Percentiles rank a stretch among this genome's conserved stretches.
These are phyloP conservation scores for Raja brachyura DNA, from an alignment of 2,113 vertebrate species.

Conservation along the genomic window DNA sequence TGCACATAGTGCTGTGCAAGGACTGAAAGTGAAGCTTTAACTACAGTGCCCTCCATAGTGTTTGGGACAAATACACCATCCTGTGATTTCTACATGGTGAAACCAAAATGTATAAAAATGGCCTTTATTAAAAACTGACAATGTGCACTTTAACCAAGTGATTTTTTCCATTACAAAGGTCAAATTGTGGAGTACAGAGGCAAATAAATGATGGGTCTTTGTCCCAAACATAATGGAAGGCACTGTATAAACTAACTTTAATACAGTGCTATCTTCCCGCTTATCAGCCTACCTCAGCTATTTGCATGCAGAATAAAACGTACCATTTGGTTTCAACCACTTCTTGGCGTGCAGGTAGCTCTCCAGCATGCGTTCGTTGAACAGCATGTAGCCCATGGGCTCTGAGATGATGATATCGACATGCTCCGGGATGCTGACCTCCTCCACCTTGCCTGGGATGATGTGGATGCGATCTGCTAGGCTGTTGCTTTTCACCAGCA, in stretches of 20 bases:
- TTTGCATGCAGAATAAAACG: conserved; percentile 42
- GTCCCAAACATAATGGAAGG: too few species aligned
- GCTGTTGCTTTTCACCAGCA: conserved; percentile 88
- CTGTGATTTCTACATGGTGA: too few species aligned
- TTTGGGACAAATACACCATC: too few species aligned
- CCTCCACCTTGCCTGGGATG: conserved; percentile 91
- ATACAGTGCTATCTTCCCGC: not conserved
- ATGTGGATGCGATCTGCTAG: conserved; percentile 81
- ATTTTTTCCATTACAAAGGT: too few species aligned
- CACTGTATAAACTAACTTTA: not conserved
- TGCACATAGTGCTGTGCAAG: too few species aligned
- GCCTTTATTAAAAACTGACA: too few species aligned
- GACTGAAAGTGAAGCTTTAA: too few species aligned
- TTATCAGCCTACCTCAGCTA: not conserved
- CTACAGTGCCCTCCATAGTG: too few species aligned
- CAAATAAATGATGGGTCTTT: too few species aligned
- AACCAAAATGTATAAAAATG: too few species aligned
- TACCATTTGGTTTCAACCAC: conserved; percentile 84
- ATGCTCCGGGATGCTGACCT: conserved; percentile 82
- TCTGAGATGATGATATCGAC: conserved; percentile 95
- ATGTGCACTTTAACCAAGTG: too few species aligned
- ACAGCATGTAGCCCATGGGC: conserved; percentile 97
- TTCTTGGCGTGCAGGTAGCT: conserved; percentile 96
- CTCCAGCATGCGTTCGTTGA: conserved; percentile 93
- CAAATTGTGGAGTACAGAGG: too few species aligned